Evolutionary conservation across 2,888 invertebrate species (phyloP).

Genomic region (Hoplodrina blanda): DNA sequence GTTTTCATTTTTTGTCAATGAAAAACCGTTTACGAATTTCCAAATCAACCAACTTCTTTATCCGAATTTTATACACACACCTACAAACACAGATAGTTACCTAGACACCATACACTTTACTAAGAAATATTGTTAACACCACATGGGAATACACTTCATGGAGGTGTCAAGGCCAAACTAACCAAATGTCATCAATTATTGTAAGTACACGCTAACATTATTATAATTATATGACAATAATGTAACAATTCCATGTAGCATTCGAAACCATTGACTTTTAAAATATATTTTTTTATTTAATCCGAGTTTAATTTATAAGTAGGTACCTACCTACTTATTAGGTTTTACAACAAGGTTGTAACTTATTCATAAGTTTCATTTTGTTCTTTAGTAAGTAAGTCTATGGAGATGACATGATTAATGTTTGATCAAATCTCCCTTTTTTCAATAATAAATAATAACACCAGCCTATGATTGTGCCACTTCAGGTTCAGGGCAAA

Average conservation of each 20-base stretch:
- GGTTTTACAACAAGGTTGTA: no score
- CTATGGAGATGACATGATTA: no score
- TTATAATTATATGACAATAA: constrained; percentile 21
- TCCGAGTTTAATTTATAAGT: neutral
- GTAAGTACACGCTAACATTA: constrained; percentile 16
- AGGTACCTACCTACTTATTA: no score
- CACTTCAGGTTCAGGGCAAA: no score
- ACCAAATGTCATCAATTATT: constrained; percentile 23
- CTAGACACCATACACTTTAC: neutral
- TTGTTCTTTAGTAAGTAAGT: no score
- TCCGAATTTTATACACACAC: neutral
- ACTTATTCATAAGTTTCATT: no score
- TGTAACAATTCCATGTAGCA: constrained; percentile 24
- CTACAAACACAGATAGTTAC: no score
- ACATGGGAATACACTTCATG: constrained; percentile 12
- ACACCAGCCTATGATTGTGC: no score
- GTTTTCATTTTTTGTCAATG: neutral
- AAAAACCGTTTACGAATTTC: neutral
- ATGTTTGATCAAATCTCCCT: no score
- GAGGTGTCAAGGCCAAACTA: constrained; percentile 30
- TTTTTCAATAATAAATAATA: no score
- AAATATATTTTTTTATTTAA: neutral
- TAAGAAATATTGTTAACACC: neutral
- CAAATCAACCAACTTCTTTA: neutral
- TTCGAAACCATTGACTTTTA: neutral